Evolutionary conservation across 1,140 invertebrate genomes (phyloP).

Genomic region (Phymorhynchus buccinoides): DNA sequence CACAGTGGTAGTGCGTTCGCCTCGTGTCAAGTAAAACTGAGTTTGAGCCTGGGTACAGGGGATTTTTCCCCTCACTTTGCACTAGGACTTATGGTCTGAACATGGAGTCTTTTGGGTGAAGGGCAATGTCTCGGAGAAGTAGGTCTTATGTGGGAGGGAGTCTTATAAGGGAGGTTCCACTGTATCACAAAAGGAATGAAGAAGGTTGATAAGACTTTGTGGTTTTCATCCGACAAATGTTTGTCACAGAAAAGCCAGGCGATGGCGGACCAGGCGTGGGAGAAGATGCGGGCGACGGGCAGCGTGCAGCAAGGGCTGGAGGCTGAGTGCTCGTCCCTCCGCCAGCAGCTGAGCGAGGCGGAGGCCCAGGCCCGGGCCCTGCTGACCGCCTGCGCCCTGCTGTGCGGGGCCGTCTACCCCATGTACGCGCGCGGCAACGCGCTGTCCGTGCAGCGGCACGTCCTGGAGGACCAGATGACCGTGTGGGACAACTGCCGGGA

Average conservation of each 20-base stretch:
- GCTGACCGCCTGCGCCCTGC: constrained; percentile 61
- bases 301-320: constrained; percentile 66
- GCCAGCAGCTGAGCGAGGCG: constrained; percentile 51
- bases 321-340: constrained; percentile 62
- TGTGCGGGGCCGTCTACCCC: constrained; percentile 69
- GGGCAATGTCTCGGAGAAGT: no score
- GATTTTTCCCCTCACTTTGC: no score
- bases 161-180: no score
- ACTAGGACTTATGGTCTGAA: no score
- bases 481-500: constrained; percentile 64
- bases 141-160: no score
- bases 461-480: constrained; percentile 64
- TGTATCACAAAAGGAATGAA: no score
- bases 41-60: no score
- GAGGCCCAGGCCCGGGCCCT: constrained; percentile 58
- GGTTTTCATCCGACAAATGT: no score
- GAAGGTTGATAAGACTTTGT: no score
- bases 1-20: no score
- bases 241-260: constrained; percentile 69
- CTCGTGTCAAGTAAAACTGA: no score
- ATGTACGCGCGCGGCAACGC: constrained; percentile 58
- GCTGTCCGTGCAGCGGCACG: constrained; percentile 59
- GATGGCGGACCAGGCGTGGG: constrained; percentile 70
- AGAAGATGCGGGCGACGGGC: constrained; percentile 67
- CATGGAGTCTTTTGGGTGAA: no score